phyloP scores from a whole-genome alignment of 2,113 vertebrate genomes.

The Clarias macrocephalus region DNA sequence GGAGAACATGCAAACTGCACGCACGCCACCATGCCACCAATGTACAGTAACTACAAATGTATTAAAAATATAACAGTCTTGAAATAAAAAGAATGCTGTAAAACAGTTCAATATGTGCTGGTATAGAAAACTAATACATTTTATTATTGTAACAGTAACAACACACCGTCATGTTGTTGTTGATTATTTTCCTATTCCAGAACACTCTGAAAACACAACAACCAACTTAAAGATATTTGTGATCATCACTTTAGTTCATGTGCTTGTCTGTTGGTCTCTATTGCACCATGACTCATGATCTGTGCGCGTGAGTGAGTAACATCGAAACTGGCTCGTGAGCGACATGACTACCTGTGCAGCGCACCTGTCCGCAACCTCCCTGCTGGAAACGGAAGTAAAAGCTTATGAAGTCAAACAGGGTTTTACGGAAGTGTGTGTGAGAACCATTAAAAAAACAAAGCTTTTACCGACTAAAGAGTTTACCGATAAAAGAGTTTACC shows the following conservation, averaged over 20 bases:
- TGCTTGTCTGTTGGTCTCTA: background rate
- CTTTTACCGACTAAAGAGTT: background rate
- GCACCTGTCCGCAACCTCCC: slow-evolving; percentile 36
- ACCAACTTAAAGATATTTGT: background rate
- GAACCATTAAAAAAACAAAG: background rate
- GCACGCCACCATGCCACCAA: no score
- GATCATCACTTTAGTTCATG: background rate
- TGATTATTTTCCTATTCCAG: background rate
- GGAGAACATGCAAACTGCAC: no score
- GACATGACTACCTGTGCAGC: slow-evolving; percentile 3
- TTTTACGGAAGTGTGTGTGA: background rate
- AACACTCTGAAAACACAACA: background rate
- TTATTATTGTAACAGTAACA: background rate
- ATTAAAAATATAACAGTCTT: background rate
- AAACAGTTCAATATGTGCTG: background rate
- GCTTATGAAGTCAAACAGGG: background rate
- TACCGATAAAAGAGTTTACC: no score
- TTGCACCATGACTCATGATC: background rate
- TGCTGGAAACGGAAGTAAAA: slow-evolving; percentile 1
- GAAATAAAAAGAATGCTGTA: background rate
- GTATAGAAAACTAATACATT: background rate
- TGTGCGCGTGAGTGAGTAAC: background rate
- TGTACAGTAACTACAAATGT: no score
- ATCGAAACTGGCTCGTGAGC: slow-evolving; percentile 44
- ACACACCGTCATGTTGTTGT: background rate